Evolutionary conservation across 2,797 vertebrate species (phyloP).

Genomic region (Tadarida brasiliensis): DNA sequence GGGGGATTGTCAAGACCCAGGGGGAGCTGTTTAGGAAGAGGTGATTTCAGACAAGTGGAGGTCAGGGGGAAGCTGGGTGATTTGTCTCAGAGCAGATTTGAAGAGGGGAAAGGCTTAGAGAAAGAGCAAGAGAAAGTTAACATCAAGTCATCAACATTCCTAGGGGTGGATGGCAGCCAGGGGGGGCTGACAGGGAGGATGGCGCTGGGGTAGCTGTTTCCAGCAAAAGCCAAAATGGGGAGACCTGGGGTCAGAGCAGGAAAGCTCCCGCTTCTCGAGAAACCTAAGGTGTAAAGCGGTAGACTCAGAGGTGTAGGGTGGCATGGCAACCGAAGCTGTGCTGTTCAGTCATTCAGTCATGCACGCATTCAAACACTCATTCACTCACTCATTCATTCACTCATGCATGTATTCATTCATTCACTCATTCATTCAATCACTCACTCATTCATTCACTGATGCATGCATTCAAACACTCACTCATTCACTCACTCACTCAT

Average conservation of each 20-base stretch:
- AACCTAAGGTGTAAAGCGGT: fast-evolving
- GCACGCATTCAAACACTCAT: no score
- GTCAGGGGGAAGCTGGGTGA: background rate
- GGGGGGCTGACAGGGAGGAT: background rate
- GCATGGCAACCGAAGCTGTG: no score
- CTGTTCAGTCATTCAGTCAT: no score
- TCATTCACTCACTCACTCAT: no score
- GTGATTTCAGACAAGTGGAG: background rate
- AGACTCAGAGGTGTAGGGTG: background rate
- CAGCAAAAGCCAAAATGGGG: background rate
- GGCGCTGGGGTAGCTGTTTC: background rate
- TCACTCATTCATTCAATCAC: no score
- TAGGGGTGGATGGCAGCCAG: background rate
- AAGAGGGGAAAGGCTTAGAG: conserved; percentile 20
- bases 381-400: background rate
- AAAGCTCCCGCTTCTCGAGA: background rate
- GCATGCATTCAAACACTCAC: no score
- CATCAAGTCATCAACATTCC: background rate
- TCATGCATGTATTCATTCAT: no score
- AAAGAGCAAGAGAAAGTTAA: conserved; percentile 19
- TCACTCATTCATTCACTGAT: no score
- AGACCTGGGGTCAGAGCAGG: background rate
- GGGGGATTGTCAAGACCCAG: background rate
- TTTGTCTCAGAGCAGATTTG: conserved; percentile 4
- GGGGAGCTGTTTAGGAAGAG: background rate